A percentile compares a stretch with the other conserved stretches of the same genome.
Evolutionary conservation across 1,140 invertebrate genomes (phyloP).

Genomic region (Conopomorpha cramerella): DNA sequence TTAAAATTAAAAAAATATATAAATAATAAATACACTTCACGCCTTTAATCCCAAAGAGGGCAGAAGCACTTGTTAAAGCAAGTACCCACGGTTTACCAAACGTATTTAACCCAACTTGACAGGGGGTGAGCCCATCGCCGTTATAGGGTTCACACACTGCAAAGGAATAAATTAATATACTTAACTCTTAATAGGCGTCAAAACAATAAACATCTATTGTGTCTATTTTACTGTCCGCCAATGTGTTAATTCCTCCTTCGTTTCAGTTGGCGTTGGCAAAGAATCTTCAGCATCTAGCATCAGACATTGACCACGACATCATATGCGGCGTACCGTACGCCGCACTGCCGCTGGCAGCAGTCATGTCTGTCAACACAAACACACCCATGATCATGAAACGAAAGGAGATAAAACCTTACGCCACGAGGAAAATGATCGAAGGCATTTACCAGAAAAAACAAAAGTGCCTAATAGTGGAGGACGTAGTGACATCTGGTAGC

Average conservation of each 20-base stretch:
- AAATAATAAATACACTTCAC: no score
- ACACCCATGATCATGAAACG: conserved; percentile 89
- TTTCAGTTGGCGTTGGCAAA: conserved; percentile 27
- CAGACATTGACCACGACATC: conserved; percentile 58
- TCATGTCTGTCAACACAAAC: conserved; percentile 73
- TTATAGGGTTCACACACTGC: no score
- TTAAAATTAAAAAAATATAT: no score
- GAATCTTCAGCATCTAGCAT: conserved; percentile 23
- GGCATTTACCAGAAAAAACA: conserved; percentile 80
- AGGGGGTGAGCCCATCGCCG: no score
- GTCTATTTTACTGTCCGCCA: no score
- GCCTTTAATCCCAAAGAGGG: no score
- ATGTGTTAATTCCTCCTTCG: neutral
- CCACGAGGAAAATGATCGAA: conserved; percentile 95
- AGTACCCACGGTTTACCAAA: no score
- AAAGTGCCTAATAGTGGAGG: conserved; percentile 90
- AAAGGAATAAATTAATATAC: no score
- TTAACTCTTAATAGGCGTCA: no score
- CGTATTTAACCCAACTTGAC: no score
- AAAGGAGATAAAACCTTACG: conserved; percentile 92
- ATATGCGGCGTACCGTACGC: conserved; percentile 97
- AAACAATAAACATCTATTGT: no score
- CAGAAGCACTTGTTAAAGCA: no score
- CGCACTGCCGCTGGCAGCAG: conserved; percentile 89
- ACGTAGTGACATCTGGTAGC: conserved; percentile 93